Percentiles rank a stretch among this genome's conserved stretches.
Evolutionary conservation across 2,888 invertebrate species (phyloP).

Genomic region (Xestia xanthographa): DNA sequence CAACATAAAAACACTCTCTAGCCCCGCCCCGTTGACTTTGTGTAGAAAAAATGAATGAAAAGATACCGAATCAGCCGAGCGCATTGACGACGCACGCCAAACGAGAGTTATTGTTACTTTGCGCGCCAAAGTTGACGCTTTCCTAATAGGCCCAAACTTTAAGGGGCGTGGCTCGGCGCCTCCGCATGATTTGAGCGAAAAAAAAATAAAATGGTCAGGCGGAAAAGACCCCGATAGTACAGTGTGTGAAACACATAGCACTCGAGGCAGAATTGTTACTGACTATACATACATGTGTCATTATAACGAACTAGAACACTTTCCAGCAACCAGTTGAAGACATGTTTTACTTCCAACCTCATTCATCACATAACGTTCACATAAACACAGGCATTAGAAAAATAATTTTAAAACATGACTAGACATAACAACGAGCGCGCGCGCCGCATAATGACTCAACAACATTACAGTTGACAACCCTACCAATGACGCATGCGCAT

Average conservation of each 20-base stretch:
- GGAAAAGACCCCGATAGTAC: too few relatives aligned
- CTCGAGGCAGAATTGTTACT: not conserved
- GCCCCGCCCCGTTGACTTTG: too few relatives aligned
- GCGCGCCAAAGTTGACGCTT: too few relatives aligned
- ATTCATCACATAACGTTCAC: constrained; percentile 1
- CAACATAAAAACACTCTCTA: too few relatives aligned
- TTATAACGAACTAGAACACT: not conserved
- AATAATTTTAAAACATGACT: constrained; percentile 35
- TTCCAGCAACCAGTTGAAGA: not conserved
- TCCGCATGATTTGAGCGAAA: too few relatives aligned
- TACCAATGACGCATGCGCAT: constrained; percentile 59
- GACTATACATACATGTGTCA: not conserved
- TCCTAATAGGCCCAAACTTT: too few relatives aligned
- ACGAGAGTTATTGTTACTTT: too few relatives aligned
- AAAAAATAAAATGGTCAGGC: too few relatives aligned
- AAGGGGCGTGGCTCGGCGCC: too few relatives aligned
- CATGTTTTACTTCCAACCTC: constrained; percentile 1
- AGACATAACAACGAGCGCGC: constrained; percentile 25
- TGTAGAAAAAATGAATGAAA: too few relatives aligned
- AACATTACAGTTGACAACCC: constrained; percentile 51
- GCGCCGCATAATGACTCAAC: constrained; percentile 44
- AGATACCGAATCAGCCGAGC: too few relatives aligned
- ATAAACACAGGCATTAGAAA: not conserved
- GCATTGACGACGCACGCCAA: too few relatives aligned
- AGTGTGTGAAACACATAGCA: not conserved